phyloP scores from a whole-genome alignment of 1,140 invertebrate species.

The Spodoptera litura region DNA sequence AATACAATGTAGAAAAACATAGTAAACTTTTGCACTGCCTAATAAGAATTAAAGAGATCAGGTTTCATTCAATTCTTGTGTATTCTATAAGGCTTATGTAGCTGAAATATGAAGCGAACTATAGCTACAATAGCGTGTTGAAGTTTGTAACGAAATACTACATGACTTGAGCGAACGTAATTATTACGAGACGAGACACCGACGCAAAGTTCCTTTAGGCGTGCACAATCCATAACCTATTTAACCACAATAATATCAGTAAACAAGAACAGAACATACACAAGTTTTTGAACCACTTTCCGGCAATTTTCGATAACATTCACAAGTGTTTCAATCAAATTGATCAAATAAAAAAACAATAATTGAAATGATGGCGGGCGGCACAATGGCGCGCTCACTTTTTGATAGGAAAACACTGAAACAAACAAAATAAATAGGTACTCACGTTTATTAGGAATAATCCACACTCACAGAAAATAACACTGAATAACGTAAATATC shows the following conservation, averaged over 20 bases:
- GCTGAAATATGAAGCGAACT: constrained; percentile 2
- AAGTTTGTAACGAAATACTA: not conserved
- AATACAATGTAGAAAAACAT: not conserved
- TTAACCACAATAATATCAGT: not conserved
- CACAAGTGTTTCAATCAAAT: not conserved
- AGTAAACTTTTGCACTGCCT: not conserved
- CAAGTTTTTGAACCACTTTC: not conserved
- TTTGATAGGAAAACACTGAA: constrained; percentile 48
- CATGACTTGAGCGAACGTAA: not conserved
- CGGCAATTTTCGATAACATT: constrained; percentile 9
- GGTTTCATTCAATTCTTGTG: constrained; percentile 13
- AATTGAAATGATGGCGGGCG: constrained; percentile 80
- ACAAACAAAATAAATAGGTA: constrained; percentile 57
- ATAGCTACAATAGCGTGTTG: constrained; percentile 3
- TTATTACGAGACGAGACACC: constrained; percentile 10
- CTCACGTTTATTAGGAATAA: constrained; percentile 62
- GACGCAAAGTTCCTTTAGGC: constrained; percentile 19
- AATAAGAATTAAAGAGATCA: constrained; percentile 4
- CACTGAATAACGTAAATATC: constrained; percentile 57
- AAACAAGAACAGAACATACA: not conserved
- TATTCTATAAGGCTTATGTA: not conserved
- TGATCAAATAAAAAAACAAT: constrained; percentile 59
- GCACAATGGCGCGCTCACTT: constrained; percentile 71
- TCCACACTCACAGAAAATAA: constrained; percentile 57
- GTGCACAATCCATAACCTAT: constrained; percentile 34